Evolutionary conservation across 1,140 invertebrate species (phyloP).

Genomic region (Scylla paramamosain): DNA sequence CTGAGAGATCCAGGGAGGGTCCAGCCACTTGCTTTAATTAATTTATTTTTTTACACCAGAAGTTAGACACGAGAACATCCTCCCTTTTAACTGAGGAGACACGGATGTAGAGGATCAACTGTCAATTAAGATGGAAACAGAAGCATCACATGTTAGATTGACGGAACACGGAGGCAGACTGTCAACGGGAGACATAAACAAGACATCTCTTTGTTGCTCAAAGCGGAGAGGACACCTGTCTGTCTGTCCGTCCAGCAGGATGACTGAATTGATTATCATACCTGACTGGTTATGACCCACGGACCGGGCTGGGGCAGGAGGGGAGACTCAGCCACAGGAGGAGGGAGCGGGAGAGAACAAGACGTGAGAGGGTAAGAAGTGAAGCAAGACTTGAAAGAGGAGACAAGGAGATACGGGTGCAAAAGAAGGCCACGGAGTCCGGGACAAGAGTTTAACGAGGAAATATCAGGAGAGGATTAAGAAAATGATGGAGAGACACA

Average conservation of each 20-base stretch:
- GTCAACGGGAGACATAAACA: conserved; percentile 36
- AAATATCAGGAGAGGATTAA: not conserved
- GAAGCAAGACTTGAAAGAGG: conserved; percentile 6
- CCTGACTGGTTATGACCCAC: conserved; percentile 32
- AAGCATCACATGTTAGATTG: not conserved
- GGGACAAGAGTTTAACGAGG: not conserved
- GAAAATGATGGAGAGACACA: conserved; percentile 28
- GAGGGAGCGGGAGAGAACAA: not conserved
- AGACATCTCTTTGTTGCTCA: conserved; percentile 39
- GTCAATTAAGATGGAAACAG: conserved; percentile 22
- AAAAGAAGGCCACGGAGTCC: not conserved
- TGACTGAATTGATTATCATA: conserved; percentile 60
- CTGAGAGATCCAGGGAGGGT: not conserved
- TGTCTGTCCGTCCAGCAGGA: conserved; percentile 45
- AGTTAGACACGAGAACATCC: not conserved
- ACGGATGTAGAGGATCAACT: not conserved
- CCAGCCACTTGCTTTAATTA: not conserved
- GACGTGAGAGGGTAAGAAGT: not conserved
- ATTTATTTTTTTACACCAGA: too few relatives aligned
- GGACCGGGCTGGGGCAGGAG: not conserved
- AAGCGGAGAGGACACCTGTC: conserved; percentile 54
- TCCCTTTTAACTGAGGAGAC: not conserved
- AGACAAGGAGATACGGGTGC: not conserved
- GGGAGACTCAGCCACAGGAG: not conserved
- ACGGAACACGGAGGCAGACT: conserved; percentile 6